phyloP scores from a whole-genome alignment of 2,797 vertebrate species.

The Poeciliopsis presidionis region DNA sequence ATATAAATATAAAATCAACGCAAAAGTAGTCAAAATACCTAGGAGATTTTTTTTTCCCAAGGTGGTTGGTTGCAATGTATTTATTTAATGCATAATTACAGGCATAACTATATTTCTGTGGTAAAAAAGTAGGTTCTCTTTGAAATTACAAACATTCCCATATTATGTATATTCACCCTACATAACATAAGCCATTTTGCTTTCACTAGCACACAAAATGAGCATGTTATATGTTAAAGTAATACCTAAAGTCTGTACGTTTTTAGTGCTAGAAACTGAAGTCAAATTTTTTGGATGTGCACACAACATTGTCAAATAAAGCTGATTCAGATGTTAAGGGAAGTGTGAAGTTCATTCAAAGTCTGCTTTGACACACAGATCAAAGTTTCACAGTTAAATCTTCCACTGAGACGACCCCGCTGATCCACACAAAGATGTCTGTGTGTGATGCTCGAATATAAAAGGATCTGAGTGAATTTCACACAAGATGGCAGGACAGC shows the following conservation, averaged over 20 bases:
- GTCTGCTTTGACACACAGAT: background rate
- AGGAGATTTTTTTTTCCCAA: background rate
- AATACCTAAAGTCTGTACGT: background rate
- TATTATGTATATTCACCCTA: background rate
- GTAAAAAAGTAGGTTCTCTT: background rate
- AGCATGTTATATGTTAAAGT: background rate
- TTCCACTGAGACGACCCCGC: background rate
- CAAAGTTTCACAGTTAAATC: background rate
- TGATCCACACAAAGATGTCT: background rate
- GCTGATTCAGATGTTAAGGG: background rate
- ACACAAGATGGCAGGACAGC: conserved; percentile 55
- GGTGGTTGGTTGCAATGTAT: background rate
- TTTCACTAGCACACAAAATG: background rate
- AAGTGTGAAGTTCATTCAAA: background rate
- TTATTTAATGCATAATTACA: background rate
- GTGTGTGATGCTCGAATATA: background rate
- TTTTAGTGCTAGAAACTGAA: background rate
- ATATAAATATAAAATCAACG: background rate
- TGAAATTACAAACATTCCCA: background rate
- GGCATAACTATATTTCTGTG: background rate
- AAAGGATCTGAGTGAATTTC: conserved; percentile 1
- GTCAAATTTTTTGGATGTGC: background rate
- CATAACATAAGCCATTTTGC: background rate
- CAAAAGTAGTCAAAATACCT: background rate
- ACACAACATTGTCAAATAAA: background rate